A percentile compares a stretch with the other conserved stretches of the same genome.
These are phyloP conservation scores for Neoniphon sammara DNA, from an alignment of 2,797 vertebrate species.

Conservation along the genomic window DNA sequence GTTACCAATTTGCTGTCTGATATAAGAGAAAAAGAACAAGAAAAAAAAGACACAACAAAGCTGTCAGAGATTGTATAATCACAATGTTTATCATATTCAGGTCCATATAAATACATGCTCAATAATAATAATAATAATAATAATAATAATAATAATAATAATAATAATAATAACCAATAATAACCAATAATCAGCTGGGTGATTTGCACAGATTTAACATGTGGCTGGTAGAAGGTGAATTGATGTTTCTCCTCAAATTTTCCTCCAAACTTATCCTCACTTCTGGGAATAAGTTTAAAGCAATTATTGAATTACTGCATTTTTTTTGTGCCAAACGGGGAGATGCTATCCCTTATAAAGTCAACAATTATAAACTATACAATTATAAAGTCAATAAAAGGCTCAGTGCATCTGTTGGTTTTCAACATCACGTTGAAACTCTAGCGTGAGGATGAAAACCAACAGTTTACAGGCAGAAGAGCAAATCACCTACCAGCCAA, in stretches of 20 bases:
- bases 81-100: slow-evolving; percentile 84
- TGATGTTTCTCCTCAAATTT: neutral
- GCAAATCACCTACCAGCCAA: slow-evolving; percentile 43
- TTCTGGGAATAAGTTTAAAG: too few species aligned
- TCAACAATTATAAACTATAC: slow-evolving; percentile 34
- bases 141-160: slow-evolving; percentile 69
- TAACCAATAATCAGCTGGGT: slow-evolving; percentile 43
- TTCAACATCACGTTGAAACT: slow-evolving; percentile 53
- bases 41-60: slow-evolving; percentile 33
- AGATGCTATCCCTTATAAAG: slow-evolving; percentile 7
- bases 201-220: neutral
- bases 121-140: slow-evolving; percentile 74
- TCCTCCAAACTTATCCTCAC: too few species aligned
- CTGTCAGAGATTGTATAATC: slow-evolving; percentile 67
- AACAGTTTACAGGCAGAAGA: slow-evolving; percentile 18
- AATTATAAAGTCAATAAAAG: neutral
- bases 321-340: too few species aligned
- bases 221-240: slow-evolving; percentile 22
- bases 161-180: slow-evolving; percentile 71
- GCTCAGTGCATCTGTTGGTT: slow-evolving; percentile 55
- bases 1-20: too few species aligned
- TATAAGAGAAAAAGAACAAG: too few species aligned
- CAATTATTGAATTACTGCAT: too few species aligned
- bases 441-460: slow-evolving; percentile 14
- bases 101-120: slow-evolving; percentile 84